Base-by-base conservation (phyloP, 1,140 invertebrate species). In the Aphelenchoides fujianensis region DNA sequence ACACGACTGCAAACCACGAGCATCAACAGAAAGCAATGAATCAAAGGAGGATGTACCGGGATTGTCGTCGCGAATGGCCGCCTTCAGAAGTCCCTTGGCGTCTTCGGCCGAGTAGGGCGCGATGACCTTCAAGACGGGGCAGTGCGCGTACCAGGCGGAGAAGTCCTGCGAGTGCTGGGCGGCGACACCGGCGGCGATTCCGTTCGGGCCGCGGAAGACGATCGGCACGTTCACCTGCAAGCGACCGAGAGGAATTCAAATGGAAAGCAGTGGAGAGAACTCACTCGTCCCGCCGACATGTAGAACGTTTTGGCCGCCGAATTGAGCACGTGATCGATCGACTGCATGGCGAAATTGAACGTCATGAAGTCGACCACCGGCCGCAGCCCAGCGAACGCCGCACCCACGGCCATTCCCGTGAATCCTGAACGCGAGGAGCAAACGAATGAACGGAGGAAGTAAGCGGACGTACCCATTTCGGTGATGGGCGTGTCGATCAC, bases 291-390 rank as follows among this genome's bases (percentile, higher is more conserved):
- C 37, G 94, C 94, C 31, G 95, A 98, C 96, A 99, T 99, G 86
- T 98, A 98, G 85, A 91, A 96, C 0, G 95, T 97, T 86, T 99
- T 99, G 0, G 92, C 95, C 23, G 97, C 97, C 1, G 95, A 98
- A 85, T 99, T 99, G 73, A 99, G 94, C 9, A 88, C 82, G 86
- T 99, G 97, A 89, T 99, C 97, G 81, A 99, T 98, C 27, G 94
- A 93, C 89, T 99, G 97, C 96, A 99, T 97, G 1, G 96, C 91
- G 85, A 99, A 99, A 86, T 99, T 99, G 85, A 95, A 98, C 0
- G 97, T 98, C 97, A 99, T 99, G 85, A 98, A 99, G 86, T 99
- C 97, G 86, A 95, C 98, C 73, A 99, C 90, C 0, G 97, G 97
- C 83, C 90, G 88, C n/a, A 99, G 87, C 0, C 96, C 96, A 76